Evolutionary conservation across 2,888 invertebrate species (phyloP), one percentile per base, ranked within the genome.

Genomic region (Caenorhabditis sp.): DNA sequence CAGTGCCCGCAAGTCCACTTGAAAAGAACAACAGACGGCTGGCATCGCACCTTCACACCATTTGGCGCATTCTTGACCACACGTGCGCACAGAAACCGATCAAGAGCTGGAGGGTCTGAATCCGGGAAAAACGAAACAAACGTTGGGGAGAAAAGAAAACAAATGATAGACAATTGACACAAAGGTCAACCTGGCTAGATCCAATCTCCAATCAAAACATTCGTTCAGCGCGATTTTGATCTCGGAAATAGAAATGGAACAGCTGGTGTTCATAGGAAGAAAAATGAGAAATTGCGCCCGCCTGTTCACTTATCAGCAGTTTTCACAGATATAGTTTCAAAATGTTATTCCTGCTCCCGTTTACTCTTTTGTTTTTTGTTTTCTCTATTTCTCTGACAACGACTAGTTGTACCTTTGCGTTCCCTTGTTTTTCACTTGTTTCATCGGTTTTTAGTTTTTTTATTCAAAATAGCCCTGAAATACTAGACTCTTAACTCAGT

Each of bases 41-140:
- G 51, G 47, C n/a, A 51, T 69, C 47, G 3, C 18, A 72, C 69
- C 74, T 74, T 55, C 78, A 40, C 70, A 80, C 64, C 80, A 80
- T 80, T 80, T 80, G 80, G 80, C 80, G 80, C 80, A 74, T 72
- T 80, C 61, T 61, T 51, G 58, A 37, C 50, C 50, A 65, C 51
- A 65, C 60, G 56, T 78, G 68, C 28, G 56, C 64, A 56, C 13
- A 20, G 18, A 47, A 61, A 35, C 18, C 4, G 47, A 5, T 28
- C 26, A 26, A 55, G 28, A n/a, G 28, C 28, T 1, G n/a, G n/a
- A n/a, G n/a, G n/a, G n/a, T 55, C n/a, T 55, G 6, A 26, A 24
- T 53, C 24, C 18, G 20, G 20, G 47, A 47, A 47, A 18, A 47
- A 40, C 40, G n/a, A 35, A 8, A 5, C 6, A 35, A 35, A 35